Percentiles rank a stretch among this genome's conserved stretches.
Evolutionary conservation across 1,140 invertebrate species (phyloP).

Genomic region (Drosophila lini): DNA sequence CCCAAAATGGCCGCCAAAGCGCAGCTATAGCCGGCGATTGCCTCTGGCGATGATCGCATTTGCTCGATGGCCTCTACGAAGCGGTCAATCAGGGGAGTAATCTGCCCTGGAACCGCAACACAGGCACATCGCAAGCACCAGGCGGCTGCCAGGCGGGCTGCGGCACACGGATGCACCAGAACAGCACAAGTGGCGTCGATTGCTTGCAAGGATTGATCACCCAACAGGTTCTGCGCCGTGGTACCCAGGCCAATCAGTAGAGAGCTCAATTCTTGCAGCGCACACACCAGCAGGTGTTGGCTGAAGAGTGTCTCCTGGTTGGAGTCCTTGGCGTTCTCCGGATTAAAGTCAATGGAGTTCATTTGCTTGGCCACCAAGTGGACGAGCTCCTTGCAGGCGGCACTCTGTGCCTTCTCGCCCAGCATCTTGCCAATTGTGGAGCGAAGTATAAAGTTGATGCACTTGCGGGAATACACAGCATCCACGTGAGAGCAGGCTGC

Average conservation of each 20-base stretch:
- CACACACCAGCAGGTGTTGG: constrained; percentile 97
- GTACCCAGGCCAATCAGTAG: constrained; percentile 95
- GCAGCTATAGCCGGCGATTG: constrained; percentile 96
- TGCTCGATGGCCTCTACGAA: constrained; percentile 94
- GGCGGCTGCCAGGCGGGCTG: constrained; percentile 95
- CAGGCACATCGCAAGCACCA: constrained; percentile 97
- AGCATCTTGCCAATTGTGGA: constrained; percentile 96
- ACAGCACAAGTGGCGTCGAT: constrained; percentile 87
- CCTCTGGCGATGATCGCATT: constrained; percentile 95
- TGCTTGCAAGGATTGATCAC: constrained; percentile 92
- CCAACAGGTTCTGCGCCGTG: constrained; percentile 94
- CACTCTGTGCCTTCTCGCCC: constrained; percentile 97
- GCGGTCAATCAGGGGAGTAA: constrained; percentile 95
- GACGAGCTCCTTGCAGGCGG: constrained; percentile 97
- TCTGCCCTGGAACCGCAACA: constrained; percentile 96
- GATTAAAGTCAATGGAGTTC: constrained; percentile 96
- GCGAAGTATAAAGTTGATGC: constrained; percentile 97
- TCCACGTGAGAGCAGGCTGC: constrained; percentile 97
- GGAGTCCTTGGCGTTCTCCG: constrained; percentile 94
- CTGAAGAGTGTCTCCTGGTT: constrained; percentile 96
- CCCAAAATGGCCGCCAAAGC: constrained; percentile 97
- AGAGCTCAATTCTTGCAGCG: constrained; percentile 95
- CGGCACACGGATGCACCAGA: constrained; percentile 96
- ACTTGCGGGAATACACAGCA: constrained; percentile 98
- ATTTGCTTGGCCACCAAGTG: constrained; percentile 96